A percentile compares a stretch with the other conserved stretches of the same genome.
Evolutionary conservation across 2,113 vertebrate genomes (phyloP).

Genomic region (Thryonomys swinderianus): DNA sequence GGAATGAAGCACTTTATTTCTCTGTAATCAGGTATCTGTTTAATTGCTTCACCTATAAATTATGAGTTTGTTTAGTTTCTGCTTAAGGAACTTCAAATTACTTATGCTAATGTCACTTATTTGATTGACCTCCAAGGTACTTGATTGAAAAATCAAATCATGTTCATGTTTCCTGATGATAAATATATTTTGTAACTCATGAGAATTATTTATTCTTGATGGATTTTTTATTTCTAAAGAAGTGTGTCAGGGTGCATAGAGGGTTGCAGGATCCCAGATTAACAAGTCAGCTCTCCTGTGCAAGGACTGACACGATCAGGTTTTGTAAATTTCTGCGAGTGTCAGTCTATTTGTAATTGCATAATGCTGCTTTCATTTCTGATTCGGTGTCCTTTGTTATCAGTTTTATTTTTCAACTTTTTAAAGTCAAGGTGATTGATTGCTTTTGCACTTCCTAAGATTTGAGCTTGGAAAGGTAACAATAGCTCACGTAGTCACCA

Average conservation of each 20-base stretch:
- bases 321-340: neutral
- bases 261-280: neutral
- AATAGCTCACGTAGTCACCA: neutral
- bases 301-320: neutral
- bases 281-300: neutral
- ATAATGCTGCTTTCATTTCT: neutral
- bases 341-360: neutral
- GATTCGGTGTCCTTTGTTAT: neutral
- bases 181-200: neutral
- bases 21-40: neutral
- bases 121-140: neutral
- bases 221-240: neutral
- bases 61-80: neutral
- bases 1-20: neutral
- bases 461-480: neutral
- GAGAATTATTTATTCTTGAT: neutral
- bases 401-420: neutral
- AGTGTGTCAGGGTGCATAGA: neutral
- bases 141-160: neutral
- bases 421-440: slow-evolving; percentile 7
- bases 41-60: neutral
- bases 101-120: neutral
- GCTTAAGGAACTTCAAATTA: slow-evolving; percentile 16
- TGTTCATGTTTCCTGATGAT: neutral
- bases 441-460: slow-evolving; percentile 35